Percentiles rank a stretch among this genome's conserved stretches.
Evolutionary conservation across 1,140 invertebrate species (phyloP).

Genomic region (Artemia franciscana): DNA sequence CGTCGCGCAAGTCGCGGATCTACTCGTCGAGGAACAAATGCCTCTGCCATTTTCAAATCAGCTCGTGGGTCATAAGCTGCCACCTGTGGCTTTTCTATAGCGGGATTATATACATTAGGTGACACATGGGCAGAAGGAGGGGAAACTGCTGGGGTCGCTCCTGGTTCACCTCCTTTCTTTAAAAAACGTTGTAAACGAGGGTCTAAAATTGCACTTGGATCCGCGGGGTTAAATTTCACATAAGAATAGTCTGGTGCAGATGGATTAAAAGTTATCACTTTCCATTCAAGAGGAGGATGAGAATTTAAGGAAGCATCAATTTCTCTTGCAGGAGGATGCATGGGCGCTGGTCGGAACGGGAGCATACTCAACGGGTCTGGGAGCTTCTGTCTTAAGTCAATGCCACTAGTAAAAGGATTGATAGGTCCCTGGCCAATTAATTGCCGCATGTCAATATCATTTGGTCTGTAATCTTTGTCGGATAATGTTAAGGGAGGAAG

Average conservation of each 20-base stretch:
- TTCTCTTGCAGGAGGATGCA: slow-evolving; percentile 54
- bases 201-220: slow-evolving; percentile 21
- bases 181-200: slow-evolving; percentile 5
- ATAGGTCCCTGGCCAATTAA: slow-evolving; percentile 6
- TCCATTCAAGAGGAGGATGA: slow-evolving; percentile 44
- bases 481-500: slow-evolving; percentile 2
- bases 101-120: background rate
- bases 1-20: background rate
- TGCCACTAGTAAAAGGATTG: slow-evolving; percentile 26
- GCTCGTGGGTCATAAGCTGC: background rate
- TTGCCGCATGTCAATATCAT: slow-evolving; percentile 1
- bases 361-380: slow-evolving; percentile 35
- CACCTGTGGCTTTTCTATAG: background rate
- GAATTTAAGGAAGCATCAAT: slow-evolving; percentile 53
- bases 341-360: slow-evolving; percentile 45
- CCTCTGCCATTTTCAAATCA: background rate
- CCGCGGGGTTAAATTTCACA: slow-evolving; percentile 38
- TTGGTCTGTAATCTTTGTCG: slow-evolving; percentile 6
- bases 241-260: slow-evolving; percentile 45
- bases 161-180: background rate
- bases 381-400: slow-evolving; percentile 38
- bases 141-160: too few species aligned
- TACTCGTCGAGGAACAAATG: background rate
- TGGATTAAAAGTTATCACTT: slow-evolving; percentile 36
- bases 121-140: background rate